phyloP scores from a whole-genome alignment of 2,888 invertebrate genomes.

The Agrenia bidenticulata region DNA sequence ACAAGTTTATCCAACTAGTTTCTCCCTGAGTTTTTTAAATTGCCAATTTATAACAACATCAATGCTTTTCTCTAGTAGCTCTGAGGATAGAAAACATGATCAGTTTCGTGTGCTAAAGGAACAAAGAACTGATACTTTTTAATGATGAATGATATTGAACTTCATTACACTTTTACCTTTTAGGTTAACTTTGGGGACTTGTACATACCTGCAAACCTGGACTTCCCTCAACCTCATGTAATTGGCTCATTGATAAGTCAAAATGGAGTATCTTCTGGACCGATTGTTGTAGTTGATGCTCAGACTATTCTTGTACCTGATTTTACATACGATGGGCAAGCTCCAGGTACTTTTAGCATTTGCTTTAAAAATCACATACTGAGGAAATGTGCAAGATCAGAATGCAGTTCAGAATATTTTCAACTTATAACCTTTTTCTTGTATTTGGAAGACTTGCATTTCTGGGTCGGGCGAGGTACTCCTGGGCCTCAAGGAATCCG shows the following conservation, averaged over 20 bases:
- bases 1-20: too few species aligned
- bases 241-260: constrained; percentile 69
- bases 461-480: constrained; percentile 86
- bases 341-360: constrained; percentile 83
- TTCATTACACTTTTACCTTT: background rate
- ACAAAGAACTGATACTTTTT: too few species aligned
- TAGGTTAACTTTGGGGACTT: constrained; percentile 89
- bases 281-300: constrained; percentile 85
- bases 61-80: too few species aligned
- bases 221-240: constrained; percentile 81
- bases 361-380: too few species aligned
- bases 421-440: background rate
- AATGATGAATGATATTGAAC: too few species aligned
- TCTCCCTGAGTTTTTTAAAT: too few species aligned
- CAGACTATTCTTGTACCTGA: constrained; percentile 87
- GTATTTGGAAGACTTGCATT: constrained; percentile 75
- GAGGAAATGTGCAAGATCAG: too few species aligned
- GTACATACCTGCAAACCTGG: constrained; percentile 72
- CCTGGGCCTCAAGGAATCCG: constrained; percentile 80
- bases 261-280: constrained; percentile 81
- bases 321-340: constrained; percentile 89
- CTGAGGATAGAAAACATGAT: too few species aligned
- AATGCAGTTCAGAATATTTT: too few species aligned
- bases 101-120: too few species aligned
- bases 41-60: too few species aligned